Conservation (phyloP, 1,140 invertebrate genomes). For the Halyomorpha halys region DNA sequence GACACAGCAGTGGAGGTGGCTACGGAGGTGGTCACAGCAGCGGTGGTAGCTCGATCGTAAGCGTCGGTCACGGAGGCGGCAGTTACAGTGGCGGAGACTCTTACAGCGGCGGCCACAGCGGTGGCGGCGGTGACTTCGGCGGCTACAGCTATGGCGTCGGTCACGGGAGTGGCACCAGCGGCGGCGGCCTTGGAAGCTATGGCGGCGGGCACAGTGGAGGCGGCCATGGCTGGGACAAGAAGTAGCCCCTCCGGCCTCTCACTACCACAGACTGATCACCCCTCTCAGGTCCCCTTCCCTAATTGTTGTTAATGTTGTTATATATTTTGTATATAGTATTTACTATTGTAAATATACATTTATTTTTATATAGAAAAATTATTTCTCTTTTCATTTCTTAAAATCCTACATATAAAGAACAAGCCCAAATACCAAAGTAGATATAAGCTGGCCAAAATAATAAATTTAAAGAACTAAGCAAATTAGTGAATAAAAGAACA, state of each 20-base stretch:
- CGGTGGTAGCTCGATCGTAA: conserved; percentile 7
- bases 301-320: no score
- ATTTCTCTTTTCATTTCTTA: no score
- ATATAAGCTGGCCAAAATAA: no score
- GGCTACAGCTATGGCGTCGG: conserved; percentile 12
- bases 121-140: conserved; percentile 2
- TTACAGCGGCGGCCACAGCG: conserved; percentile 8
- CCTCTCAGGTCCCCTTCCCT: conserved; percentile 8
- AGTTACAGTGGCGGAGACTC: conserved; percentile 1
- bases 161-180: background rate
- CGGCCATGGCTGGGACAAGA: conserved; percentile 9
- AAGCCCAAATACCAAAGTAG: no score
- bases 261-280: conserved; percentile 6
- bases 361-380: no score
- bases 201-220: conserved; percentile 7
- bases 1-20: conserved; percentile 20
- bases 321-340: no score
- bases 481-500: no score
- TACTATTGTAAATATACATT: no score
- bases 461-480: no score
- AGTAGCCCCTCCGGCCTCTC: background rate
- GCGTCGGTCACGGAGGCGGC: conserved; percentile 16
- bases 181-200: background rate
- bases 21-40: conserved; percentile 18
- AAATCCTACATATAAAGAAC: no score